Evolutionary conservation across 1,140 invertebrate species (phyloP), one percentile per base, ranked within the genome.

Genomic region (Glossosoma conforme): DNA sequence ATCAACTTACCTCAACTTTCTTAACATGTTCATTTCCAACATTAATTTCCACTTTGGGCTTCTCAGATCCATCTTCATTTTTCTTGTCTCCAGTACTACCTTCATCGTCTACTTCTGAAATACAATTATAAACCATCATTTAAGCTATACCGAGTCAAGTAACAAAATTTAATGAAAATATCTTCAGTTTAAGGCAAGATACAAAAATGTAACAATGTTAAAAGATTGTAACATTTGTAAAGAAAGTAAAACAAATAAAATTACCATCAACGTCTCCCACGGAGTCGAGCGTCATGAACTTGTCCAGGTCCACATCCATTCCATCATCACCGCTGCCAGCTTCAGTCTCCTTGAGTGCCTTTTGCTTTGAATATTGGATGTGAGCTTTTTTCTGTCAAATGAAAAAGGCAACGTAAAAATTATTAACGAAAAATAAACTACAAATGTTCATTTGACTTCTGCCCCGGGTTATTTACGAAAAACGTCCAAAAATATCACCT

Each of bases 271-370:
- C 84, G 69, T 87, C 85, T n/a, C 87, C 87, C 14, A 89, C 85
- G 14, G 86, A 88, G 68, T 89, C 87, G 6, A 91, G 75, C 19
- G 86, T 88, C 74, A 89, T 86, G 59, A 89, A 89, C 62, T 89
- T 88, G 42, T 89, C 86, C 35, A 89, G 75, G 72, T 88, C 84
- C 2, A 85, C 78, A 64, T 87, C 84, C 61, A 84, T 82, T 38
- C 84, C 83, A 52, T 86, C 84, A 59, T 82, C 82, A 1, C 70
- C 82, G 56, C 80, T 84, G 11, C 70, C 78, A 50, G 80, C 78
- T 18, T 63, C 66, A 11, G 32, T 37, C 25, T 69, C 66, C 25
- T 70, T 73, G 2, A 58, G 62, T n/a, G 65, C 64, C 8, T 66
- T 64, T 1, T 61, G 50, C 2, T 61, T 48, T 33, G 66, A 66